Conservation (phyloP, 2,113 vertebrate genomes). For the Corythornis vintsioides region DNA sequence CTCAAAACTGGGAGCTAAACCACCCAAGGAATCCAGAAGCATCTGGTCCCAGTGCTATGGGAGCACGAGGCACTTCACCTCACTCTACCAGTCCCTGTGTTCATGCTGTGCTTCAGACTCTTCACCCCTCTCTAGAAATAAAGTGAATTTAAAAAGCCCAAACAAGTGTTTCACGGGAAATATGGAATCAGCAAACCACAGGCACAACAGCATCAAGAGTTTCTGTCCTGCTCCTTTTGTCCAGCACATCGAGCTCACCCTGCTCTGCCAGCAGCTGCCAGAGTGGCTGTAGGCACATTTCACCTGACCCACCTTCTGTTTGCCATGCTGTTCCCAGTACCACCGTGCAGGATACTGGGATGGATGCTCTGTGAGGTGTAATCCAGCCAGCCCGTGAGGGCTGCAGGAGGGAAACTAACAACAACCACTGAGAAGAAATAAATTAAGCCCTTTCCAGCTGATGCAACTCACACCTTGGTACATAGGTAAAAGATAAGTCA, state of each 20-base stretch:
- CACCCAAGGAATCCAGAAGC: accelerated
- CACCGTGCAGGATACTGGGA: not conserved
- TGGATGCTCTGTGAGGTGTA: not conserved
- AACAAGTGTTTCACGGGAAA: not conserved
- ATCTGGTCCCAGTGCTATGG: accelerated
- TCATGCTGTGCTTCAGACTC: not conserved
- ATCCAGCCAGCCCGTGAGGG: not conserved
- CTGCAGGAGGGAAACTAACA: not conserved
- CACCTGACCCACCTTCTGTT: not conserved
- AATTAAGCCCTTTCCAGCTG: not conserved
- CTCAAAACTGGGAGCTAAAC: not conserved
- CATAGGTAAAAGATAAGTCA: constrained; percentile 4
- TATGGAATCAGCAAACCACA: not conserved
- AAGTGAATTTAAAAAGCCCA: not conserved
- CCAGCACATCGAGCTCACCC: not conserved
- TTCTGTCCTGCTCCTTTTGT: not conserved
- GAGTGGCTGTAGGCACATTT: not conserved
- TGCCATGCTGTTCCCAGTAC: not conserved
- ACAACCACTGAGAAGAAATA: not conserved
- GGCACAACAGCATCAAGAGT: not conserved
- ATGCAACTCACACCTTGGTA: not conserved
- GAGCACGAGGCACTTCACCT: not conserved
- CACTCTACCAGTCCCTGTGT: not conserved
- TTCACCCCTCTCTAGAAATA: not conserved
- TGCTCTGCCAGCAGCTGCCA: not conserved